Base-by-base conservation (phyloP, 2,888 invertebrate species). In the Pycnomerus fuliginosus region DNA sequence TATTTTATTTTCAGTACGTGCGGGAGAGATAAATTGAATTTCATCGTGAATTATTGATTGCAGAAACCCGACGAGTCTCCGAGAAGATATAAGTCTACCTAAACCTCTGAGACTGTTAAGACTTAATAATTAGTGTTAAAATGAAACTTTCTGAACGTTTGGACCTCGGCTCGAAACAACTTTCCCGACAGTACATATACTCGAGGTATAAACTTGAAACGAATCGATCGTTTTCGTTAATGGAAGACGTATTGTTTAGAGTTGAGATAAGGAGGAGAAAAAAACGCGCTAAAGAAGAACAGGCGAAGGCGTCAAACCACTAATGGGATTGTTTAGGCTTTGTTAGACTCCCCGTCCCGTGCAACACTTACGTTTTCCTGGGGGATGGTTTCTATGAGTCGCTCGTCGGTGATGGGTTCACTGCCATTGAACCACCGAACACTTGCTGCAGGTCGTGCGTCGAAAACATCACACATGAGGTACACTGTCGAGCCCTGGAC, bases 381-480 rank as follows among this genome's bases (percentile, higher is more conserved):
- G 10, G 50, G 49, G 10, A 33, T 48, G 4, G 53, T 60, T 22
- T 52, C 42, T 7, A 58, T 51, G 4, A 60, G 55, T 8, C 54
- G 54, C 24, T 63, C 51, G 45, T 67, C 56, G 23, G 62, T 60
- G 36, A 72, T 67, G 32, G 66, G 66, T 32, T 76, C 71, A 0
- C 87, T 83, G 11, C 85, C 84, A 69, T 93, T 93, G 73, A 79
- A 87, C 93, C 93, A 94, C 43, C 85, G 83, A 45, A 94, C 80
- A 56, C 80, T 82, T 5, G 92, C 92, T 0, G 89, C 82, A 0
- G 94, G 94, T 30, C 87, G 76, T 0, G 93, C 91, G 0, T 90
- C 91, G 22, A 79, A 79, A 2, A 90, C 89, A 52, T 74, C 73
- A 68, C 94, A 94, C 67, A 83, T 80, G 48, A 94, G 78, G 37